Conservation (phyloP, 2,888 invertebrate genomes). For the Alcis repandata region DNA sequence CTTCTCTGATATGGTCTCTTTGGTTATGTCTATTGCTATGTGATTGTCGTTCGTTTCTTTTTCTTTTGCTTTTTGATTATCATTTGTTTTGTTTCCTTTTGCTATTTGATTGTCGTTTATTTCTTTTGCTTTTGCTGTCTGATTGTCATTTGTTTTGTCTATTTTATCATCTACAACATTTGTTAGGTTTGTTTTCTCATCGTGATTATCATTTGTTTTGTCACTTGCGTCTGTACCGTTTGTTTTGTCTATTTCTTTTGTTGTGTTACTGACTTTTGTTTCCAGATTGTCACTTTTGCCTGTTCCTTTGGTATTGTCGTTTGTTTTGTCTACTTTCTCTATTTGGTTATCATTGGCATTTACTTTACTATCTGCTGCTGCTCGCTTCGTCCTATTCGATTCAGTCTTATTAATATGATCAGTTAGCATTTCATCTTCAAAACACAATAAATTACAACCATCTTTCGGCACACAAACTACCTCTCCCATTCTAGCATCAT, state of each 20-base stretch:
- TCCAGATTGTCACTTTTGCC: background rate
- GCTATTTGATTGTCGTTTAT: background rate
- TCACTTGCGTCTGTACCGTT: background rate
- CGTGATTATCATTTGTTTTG: background rate
- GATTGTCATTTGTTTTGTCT: background rate
- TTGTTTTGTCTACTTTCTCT: background rate
- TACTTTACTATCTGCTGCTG: slow-evolving; percentile 9
- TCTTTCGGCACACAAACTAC: slow-evolving; percentile 64
- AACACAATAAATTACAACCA: slow-evolving; percentile 72
- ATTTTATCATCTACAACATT: background rate
- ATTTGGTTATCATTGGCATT: slow-evolving; percentile 5
- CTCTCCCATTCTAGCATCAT: slow-evolving; percentile 60
- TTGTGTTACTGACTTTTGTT: background rate
- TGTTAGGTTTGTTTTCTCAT: no score
- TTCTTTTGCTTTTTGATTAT: background rate
- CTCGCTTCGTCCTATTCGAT: slow-evolving; percentile 22
- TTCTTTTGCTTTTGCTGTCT: background rate
- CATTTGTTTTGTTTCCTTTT: background rate
- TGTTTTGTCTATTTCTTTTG: background rate
- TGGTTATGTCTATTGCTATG: slow-evolving; percentile 31
- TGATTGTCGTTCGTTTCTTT: slow-evolving; percentile 8
- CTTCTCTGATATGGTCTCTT: slow-evolving; percentile 20
- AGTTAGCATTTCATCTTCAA: slow-evolving; percentile 57
- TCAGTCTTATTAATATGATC: slow-evolving; percentile 10
- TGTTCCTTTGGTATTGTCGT: background rate